A percentile compares a stretch with the other conserved stretches of the same genome.
Conservation (phyloP, 23 tunicate species). For the Trididemnum nubilum region DNA sequence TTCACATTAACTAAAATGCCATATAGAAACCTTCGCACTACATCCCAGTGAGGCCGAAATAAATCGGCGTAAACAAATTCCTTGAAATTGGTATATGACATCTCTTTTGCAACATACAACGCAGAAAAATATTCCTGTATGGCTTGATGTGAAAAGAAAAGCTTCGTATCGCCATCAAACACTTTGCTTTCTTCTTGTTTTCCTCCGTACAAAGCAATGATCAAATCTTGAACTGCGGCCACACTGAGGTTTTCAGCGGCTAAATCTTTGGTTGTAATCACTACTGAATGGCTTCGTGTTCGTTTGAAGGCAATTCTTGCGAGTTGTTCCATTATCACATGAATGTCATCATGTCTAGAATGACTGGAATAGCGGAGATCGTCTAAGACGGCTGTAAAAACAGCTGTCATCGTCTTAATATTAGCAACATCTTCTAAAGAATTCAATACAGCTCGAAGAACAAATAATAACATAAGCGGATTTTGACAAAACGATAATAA, state of each 20-base stretch:
- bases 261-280: not conserved
- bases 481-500: not conserved
- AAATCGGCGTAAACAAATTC: not conserved
- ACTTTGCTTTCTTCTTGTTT: not conserved
- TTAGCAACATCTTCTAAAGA: not conserved
- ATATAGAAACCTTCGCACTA: constrained; percentile 11
- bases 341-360: not conserved
- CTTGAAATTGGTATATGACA: not conserved
- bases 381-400: not conserved
- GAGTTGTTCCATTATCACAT: not conserved
- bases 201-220: not conserved
- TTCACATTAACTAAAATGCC: not conserved
- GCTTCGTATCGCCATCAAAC: not conserved
- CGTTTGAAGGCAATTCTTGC: not conserved
- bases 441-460: not conserved
- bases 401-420: not conserved
- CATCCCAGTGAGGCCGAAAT: not conserved
- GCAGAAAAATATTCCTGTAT: constrained; percentile 24
- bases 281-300: not conserved
- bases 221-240: not conserved
- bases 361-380: not conserved
- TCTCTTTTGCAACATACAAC: not conserved
- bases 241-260: not conserved
- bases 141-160: constrained; percentile 9
- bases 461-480: not conserved